A percentile compares a stretch with the other conserved stretches of the same genome.
Conservation (phyloP, 1,140 invertebrate species). For the Druon quercuslanigerum region DNA sequence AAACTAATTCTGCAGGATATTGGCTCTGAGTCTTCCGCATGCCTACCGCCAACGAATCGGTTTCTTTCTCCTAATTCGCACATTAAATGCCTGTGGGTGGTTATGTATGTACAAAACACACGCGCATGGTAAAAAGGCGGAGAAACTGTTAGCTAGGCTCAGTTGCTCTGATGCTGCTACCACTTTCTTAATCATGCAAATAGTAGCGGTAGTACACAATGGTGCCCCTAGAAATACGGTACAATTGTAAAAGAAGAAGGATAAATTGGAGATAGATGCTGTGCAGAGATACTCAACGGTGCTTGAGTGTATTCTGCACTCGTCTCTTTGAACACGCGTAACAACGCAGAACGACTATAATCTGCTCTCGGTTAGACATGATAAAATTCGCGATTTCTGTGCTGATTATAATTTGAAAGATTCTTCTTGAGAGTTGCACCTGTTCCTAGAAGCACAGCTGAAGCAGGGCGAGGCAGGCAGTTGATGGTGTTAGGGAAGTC, state of each 20-base stretch:
- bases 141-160: conserved; percentile 12
- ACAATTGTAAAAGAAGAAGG: conserved; percentile 48
- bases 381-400: conserved; percentile 26
- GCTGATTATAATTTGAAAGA: conserved; percentile 21
- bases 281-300: conserved; percentile 43
- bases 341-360: conserved; percentile 21
- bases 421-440: neutral
- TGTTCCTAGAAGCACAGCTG: neutral
- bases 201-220: conserved; percentile 52
- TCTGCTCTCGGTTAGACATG: conserved; percentile 17
- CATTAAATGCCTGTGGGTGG: conserved; percentile 36
- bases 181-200: conserved; percentile 56
- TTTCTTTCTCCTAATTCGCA: conserved; percentile 57
- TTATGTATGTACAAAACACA: neutral
- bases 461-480: conserved; percentile 6
- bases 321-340: conserved; percentile 36
- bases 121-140: neutral
- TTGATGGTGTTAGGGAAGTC: neutral
- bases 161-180: neutral
- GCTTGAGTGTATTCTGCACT: conserved; percentile 5
- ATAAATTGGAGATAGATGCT: conserved; percentile 53
- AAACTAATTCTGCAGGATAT: conserved; percentile 56
- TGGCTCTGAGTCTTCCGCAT: conserved; percentile 52
- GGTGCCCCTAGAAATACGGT: conserved; percentile 46
- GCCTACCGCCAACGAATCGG: conserved; percentile 54